phyloP scores from a whole-genome alignment of 2,113 vertebrate species.

The Todiramphus saurophagus region DNA sequence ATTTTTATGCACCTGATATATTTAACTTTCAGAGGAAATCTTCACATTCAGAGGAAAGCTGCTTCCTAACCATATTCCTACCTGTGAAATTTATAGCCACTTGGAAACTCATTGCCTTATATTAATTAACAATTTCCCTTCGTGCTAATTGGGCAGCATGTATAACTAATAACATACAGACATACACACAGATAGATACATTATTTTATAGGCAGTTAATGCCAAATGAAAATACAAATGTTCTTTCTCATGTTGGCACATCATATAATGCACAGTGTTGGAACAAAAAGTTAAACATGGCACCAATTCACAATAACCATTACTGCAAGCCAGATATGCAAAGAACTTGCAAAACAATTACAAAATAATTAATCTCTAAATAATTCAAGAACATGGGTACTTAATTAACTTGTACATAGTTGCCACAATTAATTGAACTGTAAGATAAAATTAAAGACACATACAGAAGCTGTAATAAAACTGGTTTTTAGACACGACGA shows the following conservation, averaged over 20 bases:
- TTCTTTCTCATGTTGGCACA: constrained; percentile 23
- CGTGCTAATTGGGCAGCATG: constrained; percentile 1
- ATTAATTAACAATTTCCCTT: neutral
- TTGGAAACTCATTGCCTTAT: neutral
- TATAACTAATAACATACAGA: neutral
- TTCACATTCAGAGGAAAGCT: neutral
- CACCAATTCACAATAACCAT: neutral
- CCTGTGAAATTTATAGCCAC: neutral
- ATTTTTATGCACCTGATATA: neutral
- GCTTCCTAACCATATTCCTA: neutral
- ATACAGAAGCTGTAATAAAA: neutral
- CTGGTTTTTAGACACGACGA: constrained; percentile 27
- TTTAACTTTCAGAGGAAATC: neutral
- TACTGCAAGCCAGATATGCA: neutral
- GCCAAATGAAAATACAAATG: neutral
- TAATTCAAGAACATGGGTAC: constrained; percentile 8
- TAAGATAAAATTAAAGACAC: constrained; percentile 28
- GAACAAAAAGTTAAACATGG: neutral
- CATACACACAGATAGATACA: neutral
- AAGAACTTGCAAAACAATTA: constrained; percentile 15
- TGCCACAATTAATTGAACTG: neutral
- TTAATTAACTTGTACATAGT: constrained; percentile 1
- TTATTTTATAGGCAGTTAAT: constrained; percentile 11
- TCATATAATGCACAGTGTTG: neutral
- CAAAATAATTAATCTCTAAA: constrained; percentile 30